Evolutionary conservation across 2,888 invertebrate species (phyloP).

Genomic region (Hyposoter didymator): DNA sequence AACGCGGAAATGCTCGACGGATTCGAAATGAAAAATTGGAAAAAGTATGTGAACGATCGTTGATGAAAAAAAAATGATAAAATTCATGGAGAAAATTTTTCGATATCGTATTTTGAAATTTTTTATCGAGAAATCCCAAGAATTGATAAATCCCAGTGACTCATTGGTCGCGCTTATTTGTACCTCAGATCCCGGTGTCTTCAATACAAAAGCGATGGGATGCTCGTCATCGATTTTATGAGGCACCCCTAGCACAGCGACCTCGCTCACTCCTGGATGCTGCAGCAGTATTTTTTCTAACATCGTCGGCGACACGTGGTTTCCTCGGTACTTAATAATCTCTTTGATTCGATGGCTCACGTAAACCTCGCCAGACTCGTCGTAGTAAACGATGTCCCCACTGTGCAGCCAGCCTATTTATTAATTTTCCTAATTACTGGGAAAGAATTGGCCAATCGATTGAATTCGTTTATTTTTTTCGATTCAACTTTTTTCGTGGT

Average conservation of each 20-base stretch:
- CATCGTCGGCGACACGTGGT: conserved; percentile 78
- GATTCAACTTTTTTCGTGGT: not conserved
- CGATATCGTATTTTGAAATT: not conserved
- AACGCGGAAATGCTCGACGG: not conserved
- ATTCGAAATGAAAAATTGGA: not conserved
- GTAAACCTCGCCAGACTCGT: conserved; percentile 77
- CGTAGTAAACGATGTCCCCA: conserved; percentile 79
- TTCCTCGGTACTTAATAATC: conserved; percentile 78
- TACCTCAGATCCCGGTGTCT: conserved; percentile 37
- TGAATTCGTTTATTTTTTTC: not conserved
- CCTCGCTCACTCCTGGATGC: conserved; percentile 78
- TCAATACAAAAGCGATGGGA: conserved; percentile 78
- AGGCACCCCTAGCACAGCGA: conserved; percentile 76
- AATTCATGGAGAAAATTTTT: not conserved
- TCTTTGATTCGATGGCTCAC: conserved; percentile 79
- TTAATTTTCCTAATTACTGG: not conserved
- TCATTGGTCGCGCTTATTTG: not conserved
- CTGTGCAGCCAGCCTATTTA: conserved; percentile 77
- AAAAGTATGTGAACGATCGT: not conserved
- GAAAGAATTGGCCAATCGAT: not conserved
- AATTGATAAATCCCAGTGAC: not conserved
- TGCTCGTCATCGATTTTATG: conserved; percentile 75
- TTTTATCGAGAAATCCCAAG: not conserved
- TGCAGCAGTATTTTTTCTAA: conserved; percentile 75
- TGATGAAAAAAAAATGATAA: not conserved